These are phyloP conservation scores for Bombyx mori DNA, from an alignment of 1,140 invertebrate species.

Conservation along the genomic window DNA sequence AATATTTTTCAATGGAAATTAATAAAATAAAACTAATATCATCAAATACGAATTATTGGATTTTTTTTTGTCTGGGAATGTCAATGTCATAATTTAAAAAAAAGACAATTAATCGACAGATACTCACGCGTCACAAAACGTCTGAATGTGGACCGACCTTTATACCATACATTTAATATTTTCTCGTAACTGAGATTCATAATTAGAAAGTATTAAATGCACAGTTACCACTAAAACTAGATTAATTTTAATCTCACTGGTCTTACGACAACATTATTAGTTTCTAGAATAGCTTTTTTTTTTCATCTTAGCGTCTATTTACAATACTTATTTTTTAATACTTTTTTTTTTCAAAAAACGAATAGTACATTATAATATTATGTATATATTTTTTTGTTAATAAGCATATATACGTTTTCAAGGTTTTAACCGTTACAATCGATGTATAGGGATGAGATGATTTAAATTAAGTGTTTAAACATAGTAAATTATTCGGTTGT, in stretches of 20 bases:
- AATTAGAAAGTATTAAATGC: constrained; percentile 42
- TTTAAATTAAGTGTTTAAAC: too few relatives aligned
- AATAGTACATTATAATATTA: constrained; percentile 28
- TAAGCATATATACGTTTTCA: neutral
- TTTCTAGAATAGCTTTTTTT: constrained; percentile 59
- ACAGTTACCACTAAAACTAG: constrained; percentile 32
- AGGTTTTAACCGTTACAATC: too few relatives aligned
- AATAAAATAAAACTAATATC: too few relatives aligned
- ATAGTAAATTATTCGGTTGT: too few relatives aligned
- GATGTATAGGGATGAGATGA: too few relatives aligned
- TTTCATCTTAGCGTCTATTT: constrained; percentile 54
- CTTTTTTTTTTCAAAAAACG: constrained; percentile 12
- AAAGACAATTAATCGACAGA: too few relatives aligned
- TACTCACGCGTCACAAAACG: too few relatives aligned
- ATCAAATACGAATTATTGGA: too few relatives aligned
- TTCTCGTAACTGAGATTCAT: constrained; percentile 22
- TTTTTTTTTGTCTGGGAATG: too few relatives aligned
- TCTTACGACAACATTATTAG: constrained; percentile 46
- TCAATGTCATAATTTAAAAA: too few relatives aligned
- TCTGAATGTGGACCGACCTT: too few relatives aligned
- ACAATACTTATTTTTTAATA: constrained; percentile 24
- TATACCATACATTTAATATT: constrained; percentile 33
- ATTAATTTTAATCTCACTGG: constrained; percentile 66
- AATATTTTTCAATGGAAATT: too few relatives aligned
- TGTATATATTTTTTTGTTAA: constrained; percentile 15